Evolutionary conservation across 1,140 invertebrate genomes (phyloP).

Genomic region (Penaeus chinensis): DNA sequence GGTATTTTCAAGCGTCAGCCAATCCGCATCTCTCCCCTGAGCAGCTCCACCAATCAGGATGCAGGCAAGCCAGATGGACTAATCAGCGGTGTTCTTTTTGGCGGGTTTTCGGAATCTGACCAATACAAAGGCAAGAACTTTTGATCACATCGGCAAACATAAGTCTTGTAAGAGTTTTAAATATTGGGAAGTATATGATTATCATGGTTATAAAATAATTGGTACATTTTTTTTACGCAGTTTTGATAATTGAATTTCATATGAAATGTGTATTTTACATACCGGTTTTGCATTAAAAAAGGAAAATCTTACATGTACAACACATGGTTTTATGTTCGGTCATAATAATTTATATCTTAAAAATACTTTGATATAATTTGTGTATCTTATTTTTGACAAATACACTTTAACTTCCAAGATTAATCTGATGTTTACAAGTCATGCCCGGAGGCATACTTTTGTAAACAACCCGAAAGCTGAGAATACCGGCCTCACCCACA

Average conservation of each 20-base stretch:
- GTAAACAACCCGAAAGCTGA: slow-evolving; percentile 2
- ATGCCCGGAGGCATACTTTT: slow-evolving; percentile 21
- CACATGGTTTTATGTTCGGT: no score
- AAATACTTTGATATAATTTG: neutral
- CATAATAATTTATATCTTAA: no score
- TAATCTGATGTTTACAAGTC: neutral
- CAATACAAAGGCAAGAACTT: neutral
- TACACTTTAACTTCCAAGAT: neutral
- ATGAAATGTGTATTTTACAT: no score
- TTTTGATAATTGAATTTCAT: no score
- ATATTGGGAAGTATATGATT: no score
- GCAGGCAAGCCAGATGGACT: neutral
- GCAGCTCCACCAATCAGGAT: slow-evolving; percentile 7
- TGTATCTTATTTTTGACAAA: neutral
- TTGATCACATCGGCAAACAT: no score
- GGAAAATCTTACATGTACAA: no score
- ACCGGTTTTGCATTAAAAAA: no score
- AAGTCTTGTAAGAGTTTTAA: neutral
- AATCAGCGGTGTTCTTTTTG: neutral
- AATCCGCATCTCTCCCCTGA: neutral
- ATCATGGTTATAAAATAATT: no score
- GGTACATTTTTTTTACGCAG: no score
- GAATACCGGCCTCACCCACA: no score
- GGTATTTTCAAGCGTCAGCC: neutral
- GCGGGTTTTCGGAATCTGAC: slow-evolving; percentile 1